phyloP scores from a whole-genome alignment of 2,113 vertebrate genomes.

The Peromyscus maniculatus region DNA sequence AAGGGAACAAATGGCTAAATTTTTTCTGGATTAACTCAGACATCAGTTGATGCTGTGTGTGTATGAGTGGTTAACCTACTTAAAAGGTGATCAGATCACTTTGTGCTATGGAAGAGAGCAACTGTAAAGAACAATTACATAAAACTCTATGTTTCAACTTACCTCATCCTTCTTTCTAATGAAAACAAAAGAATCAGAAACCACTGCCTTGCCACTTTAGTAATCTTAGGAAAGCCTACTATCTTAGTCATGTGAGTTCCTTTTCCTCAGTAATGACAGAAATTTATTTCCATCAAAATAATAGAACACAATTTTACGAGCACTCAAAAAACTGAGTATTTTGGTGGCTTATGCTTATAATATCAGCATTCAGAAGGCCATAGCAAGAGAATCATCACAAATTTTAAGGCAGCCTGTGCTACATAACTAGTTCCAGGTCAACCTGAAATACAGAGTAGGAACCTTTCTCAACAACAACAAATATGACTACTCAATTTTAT shows the following conservation, averaged over 20 bases:
- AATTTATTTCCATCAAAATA: constrained; percentile 32
- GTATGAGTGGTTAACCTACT: constrained; percentile 78
- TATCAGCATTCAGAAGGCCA: background rate
- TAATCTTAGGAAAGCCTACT: constrained; percentile 51
- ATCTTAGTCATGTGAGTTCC: constrained; percentile 38
- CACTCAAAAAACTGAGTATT: background rate
- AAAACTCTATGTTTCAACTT: constrained; percentile 75
- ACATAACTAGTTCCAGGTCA: background rate
- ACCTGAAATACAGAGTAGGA: background rate
- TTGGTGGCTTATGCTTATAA: background rate
- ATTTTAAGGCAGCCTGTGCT: background rate
- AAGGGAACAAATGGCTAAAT: constrained; percentile 63
- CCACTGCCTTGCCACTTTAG: constrained; percentile 38
- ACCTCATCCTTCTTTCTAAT: constrained; percentile 68
- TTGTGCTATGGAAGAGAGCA: constrained; percentile 51
- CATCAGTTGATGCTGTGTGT: constrained; percentile 60
- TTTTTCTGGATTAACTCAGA: constrained; percentile 81
- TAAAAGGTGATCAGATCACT: constrained; percentile 79
- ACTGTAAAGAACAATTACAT: constrained; percentile 73
- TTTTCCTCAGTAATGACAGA: constrained; percentile 48
- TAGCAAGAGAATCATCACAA: background rate
- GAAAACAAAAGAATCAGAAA: constrained; percentile 51
- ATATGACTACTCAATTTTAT: background rate
- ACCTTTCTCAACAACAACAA: background rate
- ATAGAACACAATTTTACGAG: background rate